Percentiles rank a stretch among this genome's conserved stretches.
Conservation (phyloP, 1,140 invertebrate species). For the Drosophila sp. region DNA sequence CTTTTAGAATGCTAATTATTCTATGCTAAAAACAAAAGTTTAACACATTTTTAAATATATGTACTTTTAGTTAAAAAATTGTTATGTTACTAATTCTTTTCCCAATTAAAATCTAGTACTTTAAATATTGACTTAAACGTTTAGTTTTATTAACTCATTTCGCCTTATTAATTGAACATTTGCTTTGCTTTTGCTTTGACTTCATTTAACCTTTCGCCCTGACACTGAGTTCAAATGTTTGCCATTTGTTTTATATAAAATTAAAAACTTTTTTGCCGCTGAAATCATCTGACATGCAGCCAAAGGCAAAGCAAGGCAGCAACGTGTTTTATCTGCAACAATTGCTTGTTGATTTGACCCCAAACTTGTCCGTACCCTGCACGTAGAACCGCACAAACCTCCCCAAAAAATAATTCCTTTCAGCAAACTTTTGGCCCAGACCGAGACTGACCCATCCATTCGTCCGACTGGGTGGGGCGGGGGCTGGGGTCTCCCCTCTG, state of each 20-base stretch:
- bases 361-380: not conserved
- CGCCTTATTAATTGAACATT: not conserved
- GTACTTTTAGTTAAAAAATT: too few species aligned
- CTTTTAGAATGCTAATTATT: too few species aligned
- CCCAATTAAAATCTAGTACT: too few species aligned
- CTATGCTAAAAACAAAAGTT: too few species aligned
- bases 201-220: constrained; percentile 37
- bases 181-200: constrained; percentile 25
- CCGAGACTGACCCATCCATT: constrained; percentile 26
- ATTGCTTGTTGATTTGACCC: constrained; percentile 77
- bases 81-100: too few species aligned
- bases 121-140: not conserved
- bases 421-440: constrained; percentile 67
- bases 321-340: constrained; percentile 77
- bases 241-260: constrained; percentile 74
- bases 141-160: not conserved
- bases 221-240: constrained; percentile 51
- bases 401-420: constrained; percentile 41
- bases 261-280: constrained; percentile 62
- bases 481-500: constrained; percentile 3
- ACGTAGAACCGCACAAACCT: not conserved
- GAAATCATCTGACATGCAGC: constrained; percentile 46
- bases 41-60: too few species aligned
- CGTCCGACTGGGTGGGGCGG: too few species aligned
- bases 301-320: constrained; percentile 11